phyloP scores from a whole-genome alignment of 2,113 vertebrate genomes.

The Chiloscyllium plagiosum region DNA sequence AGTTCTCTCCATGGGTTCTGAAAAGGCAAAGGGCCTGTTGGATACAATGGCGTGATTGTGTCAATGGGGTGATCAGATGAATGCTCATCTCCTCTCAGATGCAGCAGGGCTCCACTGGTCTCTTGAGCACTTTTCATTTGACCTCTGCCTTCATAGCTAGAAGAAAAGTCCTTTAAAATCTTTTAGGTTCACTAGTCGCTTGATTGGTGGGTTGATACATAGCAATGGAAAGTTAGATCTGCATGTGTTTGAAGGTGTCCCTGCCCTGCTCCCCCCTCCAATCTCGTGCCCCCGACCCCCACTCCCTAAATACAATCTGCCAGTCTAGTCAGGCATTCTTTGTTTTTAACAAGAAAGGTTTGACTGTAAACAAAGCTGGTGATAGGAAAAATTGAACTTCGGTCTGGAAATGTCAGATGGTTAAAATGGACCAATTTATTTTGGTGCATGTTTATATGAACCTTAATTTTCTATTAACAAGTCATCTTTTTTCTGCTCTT shows the following conservation, averaged over 20 bases:
- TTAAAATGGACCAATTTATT: neutral
- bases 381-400: slow-evolving; percentile 1
- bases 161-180: slow-evolving; percentile 23
- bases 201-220: slow-evolving; percentile 21
- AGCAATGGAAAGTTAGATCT: slow-evolving; percentile 29
- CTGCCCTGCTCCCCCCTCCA: too few relatives aligned
- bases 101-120: slow-evolving; percentile 30
- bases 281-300: neutral
- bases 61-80: slow-evolving; percentile 29
- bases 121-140: slow-evolving; percentile 23
- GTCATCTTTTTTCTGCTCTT: too few relatives aligned
- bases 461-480: neutral
- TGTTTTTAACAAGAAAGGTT: neutral
- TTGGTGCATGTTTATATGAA: neutral
- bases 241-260: neutral
- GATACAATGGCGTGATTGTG: slow-evolving; percentile 31
- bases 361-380: slow-evolving; percentile 25
- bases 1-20: slow-evolving; percentile 31
- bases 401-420: neutral
- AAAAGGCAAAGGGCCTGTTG: slow-evolving; percentile 9
- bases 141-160: slow-evolving; percentile 23
- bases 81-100: slow-evolving; percentile 29
- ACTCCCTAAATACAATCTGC: neutral
- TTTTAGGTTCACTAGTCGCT: slow-evolving; percentile 29
- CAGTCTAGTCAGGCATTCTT: slow-evolving; percentile 26